Conservation (phyloP, 2,797 vertebrate species). For the Acrossocheilus wenchowensis region DNA sequence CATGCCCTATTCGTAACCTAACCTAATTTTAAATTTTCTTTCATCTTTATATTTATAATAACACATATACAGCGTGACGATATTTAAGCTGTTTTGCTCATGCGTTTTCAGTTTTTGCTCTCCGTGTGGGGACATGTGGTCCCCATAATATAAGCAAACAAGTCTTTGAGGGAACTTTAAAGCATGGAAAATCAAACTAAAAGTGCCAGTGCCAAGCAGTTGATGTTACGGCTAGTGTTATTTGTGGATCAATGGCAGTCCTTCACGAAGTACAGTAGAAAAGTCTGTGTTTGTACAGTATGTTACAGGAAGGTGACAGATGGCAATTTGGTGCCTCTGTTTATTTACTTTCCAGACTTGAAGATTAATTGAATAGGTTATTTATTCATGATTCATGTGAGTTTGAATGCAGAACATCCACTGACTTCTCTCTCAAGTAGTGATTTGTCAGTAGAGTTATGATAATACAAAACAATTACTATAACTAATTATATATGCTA, state of each 20-base stretch:
- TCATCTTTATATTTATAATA: not conserved
- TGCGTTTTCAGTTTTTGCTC: not conserved
- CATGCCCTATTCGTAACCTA: not conserved
- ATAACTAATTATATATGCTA: not conserved
- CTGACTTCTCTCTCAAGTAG: not conserved
- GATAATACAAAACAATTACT: not conserved
- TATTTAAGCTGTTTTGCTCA: not conserved
- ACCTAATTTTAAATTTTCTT: not conserved
- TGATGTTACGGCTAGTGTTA: constrained; percentile 54
- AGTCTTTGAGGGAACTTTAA: constrained; percentile 37
- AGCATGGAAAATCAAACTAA: constrained; percentile 50
- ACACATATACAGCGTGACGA: not conserved
- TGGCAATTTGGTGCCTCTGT: constrained; percentile 11
- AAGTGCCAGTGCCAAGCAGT: constrained; percentile 46
- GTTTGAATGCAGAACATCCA: constrained; percentile 8
- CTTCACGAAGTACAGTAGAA: constrained; percentile 45
- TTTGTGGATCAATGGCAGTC: constrained; percentile 53
- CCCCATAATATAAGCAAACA: not conserved
- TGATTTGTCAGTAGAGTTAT: not conserved
- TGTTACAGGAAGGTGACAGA: constrained; percentile 19
- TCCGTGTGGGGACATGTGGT: not conserved
- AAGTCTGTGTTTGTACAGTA: not conserved
- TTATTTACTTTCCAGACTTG: constrained; percentile 32
- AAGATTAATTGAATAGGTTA: not conserved
- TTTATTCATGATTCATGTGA: not conserved